Base-by-base conservation (phyloP, 2,113 vertebrate species). In the Scalopus aquaticus region DNA sequence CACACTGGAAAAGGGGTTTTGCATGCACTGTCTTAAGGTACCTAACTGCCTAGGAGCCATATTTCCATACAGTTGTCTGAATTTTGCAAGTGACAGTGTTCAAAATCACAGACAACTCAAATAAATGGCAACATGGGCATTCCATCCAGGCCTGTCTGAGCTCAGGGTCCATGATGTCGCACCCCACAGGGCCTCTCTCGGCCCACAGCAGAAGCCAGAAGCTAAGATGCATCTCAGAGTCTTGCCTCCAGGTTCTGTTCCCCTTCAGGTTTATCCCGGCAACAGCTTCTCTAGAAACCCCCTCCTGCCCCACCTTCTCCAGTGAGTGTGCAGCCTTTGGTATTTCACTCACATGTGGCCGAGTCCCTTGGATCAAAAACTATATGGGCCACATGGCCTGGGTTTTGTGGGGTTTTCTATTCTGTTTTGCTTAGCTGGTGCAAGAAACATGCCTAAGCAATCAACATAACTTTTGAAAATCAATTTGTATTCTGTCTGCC, bases 401-500 rank as follows among this genome's bases (percentile, higher is more conserved):
- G 30, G 6, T 65, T 32, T 70, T 58, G 54, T 19, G 8, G 28
- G 20, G 6, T 22, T 11, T 39, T 19, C 1, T 28, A 39, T 88
- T 4, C 32, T 51, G 74, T 83, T 89, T 81, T 64, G 60, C 62
- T 97, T 79, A 64, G 20, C 32, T 64, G 12, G 9, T 76, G 32
- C 5, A 20, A 46, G 51, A 90, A 84, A 77, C 32, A 46, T 7
- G 10, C 62, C 92, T 91, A 20, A 58, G 73, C 88, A 91, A 88
- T 78, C 77, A 97, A 60, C 82, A 54, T 89, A 67, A 84, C 9
- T 88, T 94, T 9, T 77, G 64, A 90, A 91, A 92, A 74, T 83
- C 49, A 26, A 62, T 97, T 96, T 97, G 30, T 93, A 79, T 80
- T 95, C 77, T 77, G 64, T 69, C 49, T 73, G 56, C 32, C 77